Evolutionary conservation across 2,113 vertebrate species (phyloP).

Genomic region (Martes martes): DNA sequence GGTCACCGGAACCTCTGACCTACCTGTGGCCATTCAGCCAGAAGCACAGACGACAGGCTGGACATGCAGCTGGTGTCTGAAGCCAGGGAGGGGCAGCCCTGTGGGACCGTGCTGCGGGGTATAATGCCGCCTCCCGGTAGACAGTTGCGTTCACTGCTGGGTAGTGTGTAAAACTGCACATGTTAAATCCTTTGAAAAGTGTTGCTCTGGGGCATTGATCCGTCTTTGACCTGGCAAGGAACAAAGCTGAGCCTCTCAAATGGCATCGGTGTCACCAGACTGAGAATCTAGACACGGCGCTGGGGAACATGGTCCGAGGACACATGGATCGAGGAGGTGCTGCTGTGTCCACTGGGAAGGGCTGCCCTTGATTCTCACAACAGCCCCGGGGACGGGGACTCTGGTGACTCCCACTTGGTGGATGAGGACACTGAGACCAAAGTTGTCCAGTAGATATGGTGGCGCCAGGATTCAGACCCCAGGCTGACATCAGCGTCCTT

Average conservation of each 20-base stretch:
- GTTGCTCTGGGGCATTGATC: background rate
- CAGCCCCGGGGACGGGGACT: fast-evolving
- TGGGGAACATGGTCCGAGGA: fast-evolving
- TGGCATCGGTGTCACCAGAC: fast-evolving
- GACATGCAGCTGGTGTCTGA: no score
- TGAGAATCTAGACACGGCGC: background rate
- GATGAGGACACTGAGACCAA: background rate
- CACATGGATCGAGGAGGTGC: fast-evolving
- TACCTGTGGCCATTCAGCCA: background rate
- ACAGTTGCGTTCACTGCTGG: no score
- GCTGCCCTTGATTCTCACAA: background rate
- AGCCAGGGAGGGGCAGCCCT: background rate
- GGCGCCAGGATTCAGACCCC: background rate
- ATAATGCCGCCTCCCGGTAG: fast-evolving
- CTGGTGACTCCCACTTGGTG: background rate
- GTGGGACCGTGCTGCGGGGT: background rate
- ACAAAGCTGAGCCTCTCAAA: no score
- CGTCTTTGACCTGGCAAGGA: background rate
- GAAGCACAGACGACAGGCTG: background rate
- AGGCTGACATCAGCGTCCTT: background rate
- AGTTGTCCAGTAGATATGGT: background rate
- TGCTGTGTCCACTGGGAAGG: background rate
- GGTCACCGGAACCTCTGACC: background rate
- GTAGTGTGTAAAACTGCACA: fast-evolving
- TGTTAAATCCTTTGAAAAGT: background rate